Evolutionary conservation across 1,140 invertebrate genomes (phyloP), one percentile per base, ranked within the genome.

Genomic region (Bathynomus jamesi): DNA sequence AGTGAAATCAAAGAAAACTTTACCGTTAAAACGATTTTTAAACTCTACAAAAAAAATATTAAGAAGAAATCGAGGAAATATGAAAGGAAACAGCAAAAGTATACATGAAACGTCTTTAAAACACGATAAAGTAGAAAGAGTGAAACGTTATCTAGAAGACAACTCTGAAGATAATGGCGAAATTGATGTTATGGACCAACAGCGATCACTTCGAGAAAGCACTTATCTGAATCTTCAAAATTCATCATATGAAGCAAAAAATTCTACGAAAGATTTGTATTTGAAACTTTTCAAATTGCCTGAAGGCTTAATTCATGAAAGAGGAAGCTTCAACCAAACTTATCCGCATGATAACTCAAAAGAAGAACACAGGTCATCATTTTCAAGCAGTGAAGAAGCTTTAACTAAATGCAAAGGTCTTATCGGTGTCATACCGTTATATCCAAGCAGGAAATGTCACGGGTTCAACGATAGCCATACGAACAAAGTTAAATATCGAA

Each of bases 331-430:
- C 31, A 77, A 79, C 61, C 78, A 80, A 46, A 62, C 61, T 3
- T 76, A 78, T 11, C 46, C 63, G 27, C 65, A 78, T 17, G 76
- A 79, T 27, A 61, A 71, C 8, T 81, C 81, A 7, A 87, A 89
- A 74, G 90, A 89, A 0, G 89, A 92, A 79, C 89, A 89, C 79
- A 90, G 89, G 87, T 91, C 89, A 0, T 91, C 89, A 0, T 91
- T 90, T 81, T 90, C 88, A 11, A 88, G 87, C 76, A 90, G 88
- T 40, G 90, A 91, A 78, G 90, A 91, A 78, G 87, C 88, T 1
- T 81, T 91, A 2, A 80, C 90, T 2, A 87, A 88, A 71, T 91
- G 90, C 76, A 86, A 87, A 32, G 90, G 90, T 3, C 81, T 91
- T 25, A 87, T 91, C 70, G 80, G 90, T 4, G 89, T 89, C 78